These are phyloP conservation scores for Elysia crispata DNA, from an alignment of 2,888 invertebrate species.

Conservation along the genomic window DNA sequence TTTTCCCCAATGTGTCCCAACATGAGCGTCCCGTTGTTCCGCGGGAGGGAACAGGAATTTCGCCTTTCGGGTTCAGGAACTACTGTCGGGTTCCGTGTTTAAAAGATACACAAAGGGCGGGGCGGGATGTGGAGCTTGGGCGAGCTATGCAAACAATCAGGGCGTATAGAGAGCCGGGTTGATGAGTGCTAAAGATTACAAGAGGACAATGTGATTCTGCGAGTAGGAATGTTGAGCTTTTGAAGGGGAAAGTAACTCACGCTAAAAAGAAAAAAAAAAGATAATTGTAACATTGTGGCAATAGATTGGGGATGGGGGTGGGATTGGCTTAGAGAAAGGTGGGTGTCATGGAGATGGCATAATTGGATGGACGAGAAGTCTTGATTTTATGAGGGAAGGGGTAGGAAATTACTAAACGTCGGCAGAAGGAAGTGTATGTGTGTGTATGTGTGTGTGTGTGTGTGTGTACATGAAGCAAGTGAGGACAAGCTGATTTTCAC, in stretches of 20 bases:
- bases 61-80: no score
- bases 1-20: no score
- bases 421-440: background rate
- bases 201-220: constrained; percentile 68
- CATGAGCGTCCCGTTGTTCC: no score
- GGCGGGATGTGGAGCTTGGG: constrained; percentile 70
- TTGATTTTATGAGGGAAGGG: no score
- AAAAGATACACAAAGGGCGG: constrained; percentile 78
- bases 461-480: background rate
- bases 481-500: background rate
- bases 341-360: no score
- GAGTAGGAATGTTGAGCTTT: background rate
- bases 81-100: no score
- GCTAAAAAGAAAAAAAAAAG: background rate
- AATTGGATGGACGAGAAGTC: no score
- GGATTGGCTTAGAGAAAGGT: no score
- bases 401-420: no score
- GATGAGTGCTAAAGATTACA: constrained; percentile 62
- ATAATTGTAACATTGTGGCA: no score
- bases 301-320: background rate
- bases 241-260: background rate
- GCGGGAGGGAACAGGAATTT: no score
- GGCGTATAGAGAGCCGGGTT: constrained; percentile 15
- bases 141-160: constrained; percentile 52
- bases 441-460: background rate